Conservation (phyloP, 64 coral and sea anemone genomes). For the Acropora yongei region DNA sequence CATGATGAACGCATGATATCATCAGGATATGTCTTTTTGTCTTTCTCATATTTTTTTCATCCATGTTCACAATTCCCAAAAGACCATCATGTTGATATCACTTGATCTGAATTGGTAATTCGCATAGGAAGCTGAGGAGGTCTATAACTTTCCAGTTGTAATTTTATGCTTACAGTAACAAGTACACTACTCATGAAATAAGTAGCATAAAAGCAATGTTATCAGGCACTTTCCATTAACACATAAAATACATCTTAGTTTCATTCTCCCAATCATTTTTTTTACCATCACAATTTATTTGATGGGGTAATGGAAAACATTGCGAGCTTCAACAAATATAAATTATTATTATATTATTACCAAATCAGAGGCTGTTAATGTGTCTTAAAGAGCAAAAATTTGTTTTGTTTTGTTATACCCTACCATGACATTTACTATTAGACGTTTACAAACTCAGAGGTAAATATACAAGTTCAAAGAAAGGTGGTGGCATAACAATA, state of each 20-base stretch:
- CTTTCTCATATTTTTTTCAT: conserved; percentile 19
- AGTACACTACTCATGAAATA: neutral
- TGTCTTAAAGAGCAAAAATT: too few species aligned
- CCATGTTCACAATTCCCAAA: conserved; percentile 14
- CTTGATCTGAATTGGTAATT: conserved; percentile 4
- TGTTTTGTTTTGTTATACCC: too few species aligned
- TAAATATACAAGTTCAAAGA: too few species aligned
- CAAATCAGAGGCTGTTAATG: too few species aligned
- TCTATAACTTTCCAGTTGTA: neutral
- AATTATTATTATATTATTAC: too few species aligned
- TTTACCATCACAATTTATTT: neutral
- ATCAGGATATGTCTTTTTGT: neutral
- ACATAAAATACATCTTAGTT: conserved; percentile 20
- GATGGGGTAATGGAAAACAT: neutral
- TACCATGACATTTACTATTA: too few species aligned
- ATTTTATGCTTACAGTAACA: neutral
- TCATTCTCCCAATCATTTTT: conserved; percentile 6
- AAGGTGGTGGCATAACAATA: too few species aligned
- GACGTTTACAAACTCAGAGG: too few species aligned
- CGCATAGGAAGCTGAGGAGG: conserved; percentile 3
- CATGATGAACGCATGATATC: neutral
- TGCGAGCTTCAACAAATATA: conserved; percentile 12
- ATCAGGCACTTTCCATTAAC: conserved; percentile 7
- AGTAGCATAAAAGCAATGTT: conserved; percentile 16
- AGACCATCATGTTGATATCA: conserved; percentile 18